These are phyloP conservation scores for Ashinkailepas kermadecensis DNA, from an alignment of 2,888 invertebrate genomes.

Conservation along the genomic window DNA sequence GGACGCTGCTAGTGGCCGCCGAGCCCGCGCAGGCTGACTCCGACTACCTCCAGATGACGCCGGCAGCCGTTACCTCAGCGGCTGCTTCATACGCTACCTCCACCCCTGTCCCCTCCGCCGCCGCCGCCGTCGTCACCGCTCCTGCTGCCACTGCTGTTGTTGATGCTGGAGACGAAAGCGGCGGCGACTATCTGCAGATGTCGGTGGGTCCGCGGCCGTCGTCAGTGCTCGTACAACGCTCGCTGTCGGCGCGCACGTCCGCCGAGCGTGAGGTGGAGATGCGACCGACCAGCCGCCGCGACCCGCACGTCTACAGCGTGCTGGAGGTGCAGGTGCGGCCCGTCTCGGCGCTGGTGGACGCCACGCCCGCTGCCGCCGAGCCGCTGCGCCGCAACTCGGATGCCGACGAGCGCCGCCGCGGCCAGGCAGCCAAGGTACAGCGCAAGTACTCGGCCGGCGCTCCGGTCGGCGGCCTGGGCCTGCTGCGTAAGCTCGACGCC, in stretches of 20 bases:
- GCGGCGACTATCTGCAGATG: conserved; percentile 11
- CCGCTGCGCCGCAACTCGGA: neutral
- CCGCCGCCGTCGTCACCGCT: neutral
- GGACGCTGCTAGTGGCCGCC: neutral
- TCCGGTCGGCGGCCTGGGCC: neutral
- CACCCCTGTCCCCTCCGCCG: neutral
- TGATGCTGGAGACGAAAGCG: no score
- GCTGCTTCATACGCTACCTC: neutral
- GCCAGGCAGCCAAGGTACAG: neutral
- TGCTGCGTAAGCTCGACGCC: conserved; percentile 14
- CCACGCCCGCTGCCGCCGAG: neutral
- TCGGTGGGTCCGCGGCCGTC: neutral
- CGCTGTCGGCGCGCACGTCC: neutral
- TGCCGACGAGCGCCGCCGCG: neutral
- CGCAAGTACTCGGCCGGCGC: neutral
- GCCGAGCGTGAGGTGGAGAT: neutral
- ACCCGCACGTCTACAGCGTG: neutral
- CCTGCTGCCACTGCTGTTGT: no score
- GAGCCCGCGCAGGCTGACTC: neutral
- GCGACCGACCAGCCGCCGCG: neutral
- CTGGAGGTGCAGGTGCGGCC: neutral
- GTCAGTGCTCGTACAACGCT: neutral
- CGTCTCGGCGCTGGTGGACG: neutral
- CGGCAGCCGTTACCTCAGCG: neutral
- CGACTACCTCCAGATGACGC: neutral